Conservation (phyloP, 2,888 invertebrate genomes). For the Dinocampus coccinellae region DNA sequence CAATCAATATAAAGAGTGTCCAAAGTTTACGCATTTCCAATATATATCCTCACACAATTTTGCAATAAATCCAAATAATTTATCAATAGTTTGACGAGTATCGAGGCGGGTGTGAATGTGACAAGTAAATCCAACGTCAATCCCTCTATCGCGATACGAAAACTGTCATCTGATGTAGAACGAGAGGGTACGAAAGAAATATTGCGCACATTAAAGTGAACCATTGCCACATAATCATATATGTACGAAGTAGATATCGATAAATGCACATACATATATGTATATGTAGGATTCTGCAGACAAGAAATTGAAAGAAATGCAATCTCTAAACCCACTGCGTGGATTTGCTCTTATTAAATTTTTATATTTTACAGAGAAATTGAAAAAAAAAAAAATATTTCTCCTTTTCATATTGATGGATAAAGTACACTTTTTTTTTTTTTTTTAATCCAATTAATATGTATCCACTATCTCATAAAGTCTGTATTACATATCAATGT, state of each 20-base stretch:
- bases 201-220: neutral
- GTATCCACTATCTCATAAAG: no score
- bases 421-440: neutral
- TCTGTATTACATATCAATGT: no score
- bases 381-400: no score
- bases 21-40: neutral
- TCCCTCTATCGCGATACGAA: constrained; percentile 2
- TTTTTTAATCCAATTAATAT: neutral
- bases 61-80: neutral
- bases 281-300: neutral
- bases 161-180: neutral
- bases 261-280: neutral
- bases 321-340: neutral
- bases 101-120: neutral
- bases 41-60: neutral
- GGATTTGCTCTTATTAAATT: no score
- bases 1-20: no score
- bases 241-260: neutral
- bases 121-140: constrained; percentile 26
- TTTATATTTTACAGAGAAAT: no score
- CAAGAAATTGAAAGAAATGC: neutral
- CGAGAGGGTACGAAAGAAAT: neutral
- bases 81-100: constrained; percentile 27
- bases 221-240: neutral
- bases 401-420: no score